Percentiles rank a stretch among this genome's conserved stretches.
These are phyloP conservation scores for Scaptomyza montana DNA, from an alignment of 1,140 invertebrate species.

Conservation along the genomic window DNA sequence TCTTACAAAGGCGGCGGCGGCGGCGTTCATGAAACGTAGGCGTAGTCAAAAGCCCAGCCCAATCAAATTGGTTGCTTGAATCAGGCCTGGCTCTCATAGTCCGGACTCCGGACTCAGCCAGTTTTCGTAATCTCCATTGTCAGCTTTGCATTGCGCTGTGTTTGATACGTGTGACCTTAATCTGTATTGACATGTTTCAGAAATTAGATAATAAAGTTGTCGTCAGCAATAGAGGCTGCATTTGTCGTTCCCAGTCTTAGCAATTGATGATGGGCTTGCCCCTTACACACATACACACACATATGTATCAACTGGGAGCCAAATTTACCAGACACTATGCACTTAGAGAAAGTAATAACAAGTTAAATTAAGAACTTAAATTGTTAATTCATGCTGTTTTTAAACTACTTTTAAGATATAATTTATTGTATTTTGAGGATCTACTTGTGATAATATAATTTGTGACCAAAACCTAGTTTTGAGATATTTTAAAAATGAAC, in stretches of 20 bases:
- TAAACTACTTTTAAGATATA: no score
- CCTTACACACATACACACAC: not conserved
- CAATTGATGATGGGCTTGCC: slow-evolving; percentile 53
- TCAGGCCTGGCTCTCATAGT: not conserved
- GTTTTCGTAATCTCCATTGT: slow-evolving; percentile 70
- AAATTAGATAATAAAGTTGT: slow-evolving; percentile 80
- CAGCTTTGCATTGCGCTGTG: slow-evolving; percentile 61
- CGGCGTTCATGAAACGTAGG: slow-evolving; percentile 31
- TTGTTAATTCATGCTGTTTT: no score
- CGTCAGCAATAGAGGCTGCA: slow-evolving; percentile 33
- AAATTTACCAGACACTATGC: not conserved
- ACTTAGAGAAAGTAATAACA: not conserved
- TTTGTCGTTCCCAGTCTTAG: slow-evolving; percentile 15
- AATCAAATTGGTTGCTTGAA: not conserved
- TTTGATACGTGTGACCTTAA: slow-evolving; percentile 77
- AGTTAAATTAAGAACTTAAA: no score
- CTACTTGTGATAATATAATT: no score
- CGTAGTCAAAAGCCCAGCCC: slow-evolving; percentile 9
- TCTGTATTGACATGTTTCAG: slow-evolving; percentile 79
- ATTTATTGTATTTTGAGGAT: no score
- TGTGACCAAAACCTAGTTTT: no score
- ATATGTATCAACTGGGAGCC: slow-evolving; percentile 2
- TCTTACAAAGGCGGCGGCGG: slow-evolving; percentile 7
- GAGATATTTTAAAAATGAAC: no score
- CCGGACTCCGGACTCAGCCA: not conserved